phyloP scores from a whole-genome alignment of 2,888 invertebrate species.

The Agrochola litura region DNA sequence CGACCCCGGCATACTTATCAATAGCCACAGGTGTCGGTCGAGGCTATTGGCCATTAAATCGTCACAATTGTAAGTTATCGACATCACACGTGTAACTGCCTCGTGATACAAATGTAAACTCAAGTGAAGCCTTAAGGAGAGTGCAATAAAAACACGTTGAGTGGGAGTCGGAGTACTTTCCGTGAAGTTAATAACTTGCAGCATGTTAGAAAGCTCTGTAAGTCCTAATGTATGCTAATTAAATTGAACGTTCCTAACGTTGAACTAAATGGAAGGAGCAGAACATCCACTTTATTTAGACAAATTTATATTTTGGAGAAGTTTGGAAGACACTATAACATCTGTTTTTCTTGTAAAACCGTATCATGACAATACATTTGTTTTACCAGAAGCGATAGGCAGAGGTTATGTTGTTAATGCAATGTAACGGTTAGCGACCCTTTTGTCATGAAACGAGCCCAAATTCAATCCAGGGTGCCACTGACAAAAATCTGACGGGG shows the following conservation, averaged over 20 bases:
- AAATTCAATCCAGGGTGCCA: background rate
- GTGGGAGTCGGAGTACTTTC: background rate
- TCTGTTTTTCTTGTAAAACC: background rate
- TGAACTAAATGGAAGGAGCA: background rate
- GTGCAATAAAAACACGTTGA: background rate
- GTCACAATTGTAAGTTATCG: background rate
- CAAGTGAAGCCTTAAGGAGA: slow-evolving; percentile 17
- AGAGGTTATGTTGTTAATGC: background rate
- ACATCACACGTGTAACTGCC: slow-evolving; percentile 11
- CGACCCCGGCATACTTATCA: too few species aligned
- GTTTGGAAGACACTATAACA: background rate
- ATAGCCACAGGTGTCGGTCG: slow-evolving; percentile 23
- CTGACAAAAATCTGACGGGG: background rate
- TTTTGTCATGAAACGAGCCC: background rate
- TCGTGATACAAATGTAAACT: background rate
- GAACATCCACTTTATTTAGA: background rate
- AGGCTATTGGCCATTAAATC: slow-evolving; percentile 7
- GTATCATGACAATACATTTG: background rate
- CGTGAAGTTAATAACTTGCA: slow-evolving; percentile 30
- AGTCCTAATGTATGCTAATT: slow-evolving; percentile 37
- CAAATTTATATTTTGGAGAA: background rate
- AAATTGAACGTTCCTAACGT: slow-evolving; percentile 22
- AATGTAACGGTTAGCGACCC: background rate
- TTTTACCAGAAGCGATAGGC: background rate
- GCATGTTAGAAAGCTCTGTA: slow-evolving; percentile 34